Conservation (phyloP, 2,113 vertebrate genomes). For the Geothlypis trichas region DNA sequence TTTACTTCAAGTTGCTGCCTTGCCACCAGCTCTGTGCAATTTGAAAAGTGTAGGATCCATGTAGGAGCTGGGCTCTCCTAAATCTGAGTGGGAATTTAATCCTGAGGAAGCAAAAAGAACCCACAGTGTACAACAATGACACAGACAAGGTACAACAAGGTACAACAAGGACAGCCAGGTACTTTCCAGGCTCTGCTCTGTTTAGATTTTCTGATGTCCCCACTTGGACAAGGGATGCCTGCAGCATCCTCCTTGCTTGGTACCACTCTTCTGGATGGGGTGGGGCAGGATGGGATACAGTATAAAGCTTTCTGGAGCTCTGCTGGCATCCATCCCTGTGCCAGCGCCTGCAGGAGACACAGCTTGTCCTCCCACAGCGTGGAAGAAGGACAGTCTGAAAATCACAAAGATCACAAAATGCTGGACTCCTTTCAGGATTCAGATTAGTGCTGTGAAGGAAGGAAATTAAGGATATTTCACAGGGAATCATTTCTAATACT, state of each 20-base stretch:
- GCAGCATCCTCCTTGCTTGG: not conserved
- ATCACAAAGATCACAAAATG: not conserved
- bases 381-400: not conserved
- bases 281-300: accelerated
- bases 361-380: not conserved
- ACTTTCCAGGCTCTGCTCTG: not conserved
- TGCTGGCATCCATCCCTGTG: accelerated
- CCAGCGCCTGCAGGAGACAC: accelerated
- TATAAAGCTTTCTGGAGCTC: not conserved
- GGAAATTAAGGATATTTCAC: not conserved
- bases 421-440: not conserved
- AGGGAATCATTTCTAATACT: not conserved
- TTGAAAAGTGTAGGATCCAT: not conserved
- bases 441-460: not conserved
- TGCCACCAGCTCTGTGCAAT: not conserved
- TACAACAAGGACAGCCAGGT: not conserved
- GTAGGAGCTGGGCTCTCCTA: not conserved
- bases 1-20: not conserved
- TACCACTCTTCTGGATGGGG: not conserved
- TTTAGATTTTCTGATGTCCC: not conserved
- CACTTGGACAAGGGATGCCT: accelerated
- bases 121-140: not conserved
- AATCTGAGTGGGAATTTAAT: not conserved
- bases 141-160: not conserved
- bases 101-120: not conserved